A percentile compares a stretch with the other conserved stretches of the same genome.
These are phyloP conservation scores for Peromyscus attwateri DNA, from an alignment of 2,797 vertebrate genomes.

Conservation along the genomic window DNA sequence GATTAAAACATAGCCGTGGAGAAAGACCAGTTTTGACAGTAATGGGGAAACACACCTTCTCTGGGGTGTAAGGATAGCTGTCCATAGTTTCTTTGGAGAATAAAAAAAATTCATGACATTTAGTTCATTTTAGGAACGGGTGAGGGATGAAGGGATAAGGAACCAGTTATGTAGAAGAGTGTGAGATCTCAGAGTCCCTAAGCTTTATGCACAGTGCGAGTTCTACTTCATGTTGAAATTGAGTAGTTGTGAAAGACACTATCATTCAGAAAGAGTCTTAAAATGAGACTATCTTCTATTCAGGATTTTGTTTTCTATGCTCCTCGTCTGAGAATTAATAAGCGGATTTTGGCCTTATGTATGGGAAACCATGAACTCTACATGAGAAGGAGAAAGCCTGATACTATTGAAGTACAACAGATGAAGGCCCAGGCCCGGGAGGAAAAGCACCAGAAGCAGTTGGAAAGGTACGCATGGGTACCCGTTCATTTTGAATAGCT, in stretches of 20 bases:
- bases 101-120: neutral
- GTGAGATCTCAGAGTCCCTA: neutral
- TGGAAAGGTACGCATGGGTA: slow-evolving; percentile 93
- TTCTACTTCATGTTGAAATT: slow-evolving; percentile 27
- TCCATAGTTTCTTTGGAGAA: slow-evolving; percentile 47
- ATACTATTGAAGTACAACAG: slow-evolving; percentile 99
- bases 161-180: neutral
- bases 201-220: slow-evolving; percentile 24
- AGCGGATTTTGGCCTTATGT: slow-evolving; percentile 96
- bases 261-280: slow-evolving; percentile 58
- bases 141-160: neutral
- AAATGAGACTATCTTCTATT: slow-evolving; percentile 72
- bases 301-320: slow-evolving; percentile 99
- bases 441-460: slow-evolving; percentile 98
- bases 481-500: slow-evolving; percentile 2
- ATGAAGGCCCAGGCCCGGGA: slow-evolving; percentile 99
- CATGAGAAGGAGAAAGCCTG: slow-evolving; percentile 98
- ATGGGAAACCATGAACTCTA: slow-evolving; percentile 99
- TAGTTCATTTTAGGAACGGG: neutral
- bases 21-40: neutral
- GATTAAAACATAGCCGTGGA: slow-evolving; percentile 3
- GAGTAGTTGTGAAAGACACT: slow-evolving; percentile 46
- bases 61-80: neutral
- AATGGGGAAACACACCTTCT: neutral
- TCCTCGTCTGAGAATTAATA: slow-evolving; percentile 98